These are phyloP conservation scores for Dichetophora obliterata DNA, from an alignment of 2,888 invertebrate species.

Conservation along the genomic window DNA sequence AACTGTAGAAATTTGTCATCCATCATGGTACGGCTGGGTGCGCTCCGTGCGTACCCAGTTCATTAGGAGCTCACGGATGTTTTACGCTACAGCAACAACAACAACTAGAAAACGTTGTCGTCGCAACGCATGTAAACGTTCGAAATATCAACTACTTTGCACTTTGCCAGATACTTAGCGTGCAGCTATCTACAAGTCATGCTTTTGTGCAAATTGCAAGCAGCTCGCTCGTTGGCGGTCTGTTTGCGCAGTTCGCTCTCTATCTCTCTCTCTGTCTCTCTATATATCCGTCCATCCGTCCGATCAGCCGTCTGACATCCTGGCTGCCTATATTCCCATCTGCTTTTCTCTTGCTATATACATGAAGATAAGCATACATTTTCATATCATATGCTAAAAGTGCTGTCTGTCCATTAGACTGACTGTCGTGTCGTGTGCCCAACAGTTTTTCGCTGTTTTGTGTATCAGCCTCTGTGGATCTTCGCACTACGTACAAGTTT, in stretches of 20 bases:
- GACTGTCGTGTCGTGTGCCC: not conserved
- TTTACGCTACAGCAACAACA: constrained; percentile 40
- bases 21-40: constrained; percentile 66
- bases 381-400: too few relatives aligned
- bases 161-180: constrained; percentile 69
- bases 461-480: not conserved
- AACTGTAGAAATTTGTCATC: constrained; percentile 56
- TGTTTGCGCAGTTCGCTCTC: not conserved
- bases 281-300: not conserved
- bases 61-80: constrained; percentile 61
- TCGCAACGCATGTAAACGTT: constrained; percentile 23
- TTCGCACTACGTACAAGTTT: not conserved
- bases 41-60: constrained; percentile 66
- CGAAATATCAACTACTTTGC: constrained; percentile 63
- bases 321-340: not conserved
- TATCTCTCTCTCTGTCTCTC: not conserved
- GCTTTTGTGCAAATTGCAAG: constrained; percentile 61
- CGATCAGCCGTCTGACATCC: not conserved
- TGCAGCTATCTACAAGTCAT: constrained; percentile 68
- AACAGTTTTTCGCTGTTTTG: not conserved
- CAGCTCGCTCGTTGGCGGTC: not conserved
- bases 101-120: not conserved
- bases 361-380: not conserved
- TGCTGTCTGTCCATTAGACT: constrained; percentile 26
- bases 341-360: not conserved